These are phyloP conservation scores for Entomyzon cyanotis DNA, from an alignment of 2,113 vertebrate species.

Conservation along the genomic window DNA sequence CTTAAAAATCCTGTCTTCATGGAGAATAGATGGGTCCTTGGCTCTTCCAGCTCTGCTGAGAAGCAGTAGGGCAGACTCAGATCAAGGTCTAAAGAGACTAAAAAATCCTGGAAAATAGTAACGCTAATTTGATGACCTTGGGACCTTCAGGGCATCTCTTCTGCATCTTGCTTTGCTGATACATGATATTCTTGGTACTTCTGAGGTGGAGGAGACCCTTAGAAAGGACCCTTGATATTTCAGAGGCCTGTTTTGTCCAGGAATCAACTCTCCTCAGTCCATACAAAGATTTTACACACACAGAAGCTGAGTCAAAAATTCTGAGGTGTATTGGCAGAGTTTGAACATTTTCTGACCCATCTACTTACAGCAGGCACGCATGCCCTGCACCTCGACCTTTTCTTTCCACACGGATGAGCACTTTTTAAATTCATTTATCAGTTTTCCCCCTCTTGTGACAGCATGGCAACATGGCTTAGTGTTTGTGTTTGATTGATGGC, in stretches of 20 bases:
- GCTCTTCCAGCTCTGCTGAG: not conserved
- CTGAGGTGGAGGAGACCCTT: not conserved
- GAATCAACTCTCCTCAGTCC: not conserved
- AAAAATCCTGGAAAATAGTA: not conserved
- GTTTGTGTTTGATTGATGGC: not conserved
- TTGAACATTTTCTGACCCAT: not conserved
- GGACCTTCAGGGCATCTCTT: not conserved
- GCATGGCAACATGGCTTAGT: not conserved
- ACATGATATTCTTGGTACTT: not conserved
- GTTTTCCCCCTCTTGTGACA: not conserved
- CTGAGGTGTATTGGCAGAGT: not conserved
- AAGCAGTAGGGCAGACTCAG: not conserved
- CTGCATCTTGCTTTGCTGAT: not conserved
- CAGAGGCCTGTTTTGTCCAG: not conserved
- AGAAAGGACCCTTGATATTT: not conserved
- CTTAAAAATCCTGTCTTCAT: not conserved
- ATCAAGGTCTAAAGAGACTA: not conserved
- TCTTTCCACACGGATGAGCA: not conserved
- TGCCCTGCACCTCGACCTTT: not conserved
- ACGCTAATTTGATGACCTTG: not conserved
- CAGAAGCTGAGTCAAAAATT: not conserved
- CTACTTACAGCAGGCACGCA: not conserved
- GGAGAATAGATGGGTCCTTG: fast-evolving
- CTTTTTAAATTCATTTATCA: not conserved
- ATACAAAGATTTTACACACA: not conserved